Base-by-base conservation (phyloP, 2,888 invertebrate genomes). In the Metacarcinus magister region DNA sequence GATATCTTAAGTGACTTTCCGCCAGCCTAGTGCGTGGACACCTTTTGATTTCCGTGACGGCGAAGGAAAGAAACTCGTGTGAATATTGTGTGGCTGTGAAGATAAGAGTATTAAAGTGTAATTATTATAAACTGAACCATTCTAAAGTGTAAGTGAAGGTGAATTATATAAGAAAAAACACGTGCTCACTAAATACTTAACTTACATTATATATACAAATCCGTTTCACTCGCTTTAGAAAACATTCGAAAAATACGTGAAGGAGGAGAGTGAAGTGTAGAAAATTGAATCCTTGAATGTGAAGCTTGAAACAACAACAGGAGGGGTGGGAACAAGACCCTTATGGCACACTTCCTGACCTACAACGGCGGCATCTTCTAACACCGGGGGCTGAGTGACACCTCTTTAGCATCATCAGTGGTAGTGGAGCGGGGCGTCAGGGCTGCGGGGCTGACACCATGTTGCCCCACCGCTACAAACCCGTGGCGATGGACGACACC, bases 381-480 rank as follows among this genome's bases (percentile, higher is more conserved):
- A 87, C 39, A 13, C 16, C 39, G 39, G 87, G 16, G 13, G 87
- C 8, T 32, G 87, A 39, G 87, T 87, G 87, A 5, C 87, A 87
- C 16, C 39, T 87, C 87, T 13, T 39, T 39, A 39, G 87, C 39
- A 87, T 13, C 87, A 87, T 87, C 39, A 87, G 87, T 32, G 16
- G 39, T 39, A 87, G 87, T 87, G 87, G 19, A 19, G 39, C 87
- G 10, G 39, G 87, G 16, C 16, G 67, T n/a, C n/a, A n/a, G 39
- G 39, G 39, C 39, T 1, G 3, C 67, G 67, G 16, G 67, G 5
- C n/a, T 16, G 39, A 87, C 87, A 39, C 87, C 87, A 87, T 87
- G 87, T 39, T 87, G 39, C 87, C 87, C 87, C 87, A 87, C 87
- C 87, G 87, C 39, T 87, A 87, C 39, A 87, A 87, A 8, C 87